Evolutionary conservation across 2,797 vertebrate species (phyloP), one percentile per base, ranked within the genome.

Genomic region (Acestrorhynchus altus): DNA sequence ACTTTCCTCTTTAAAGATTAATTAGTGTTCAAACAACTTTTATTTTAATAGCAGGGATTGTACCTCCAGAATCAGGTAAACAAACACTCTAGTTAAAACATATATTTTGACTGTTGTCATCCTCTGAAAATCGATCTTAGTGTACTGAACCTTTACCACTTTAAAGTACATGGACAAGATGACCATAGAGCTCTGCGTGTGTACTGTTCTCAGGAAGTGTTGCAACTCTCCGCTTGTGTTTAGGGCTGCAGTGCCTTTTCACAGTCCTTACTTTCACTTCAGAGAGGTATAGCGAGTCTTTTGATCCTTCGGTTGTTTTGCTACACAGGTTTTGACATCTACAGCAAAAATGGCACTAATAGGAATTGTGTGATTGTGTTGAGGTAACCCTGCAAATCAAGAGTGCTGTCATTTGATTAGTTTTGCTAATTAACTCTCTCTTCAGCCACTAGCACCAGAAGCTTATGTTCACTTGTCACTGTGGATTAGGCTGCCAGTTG

Each of bases 121-220:
- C 8, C 12, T 39, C n/a, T n/a, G n/a, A n/a, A n/a, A n/a, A n/a
- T n/a, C n/a, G n/a, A n/a, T n/a, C n/a, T n/a, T 35, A 35, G 31
- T 35, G 31, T 35, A 2, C 2, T 35, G 31, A 35, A 35, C 31
- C 31, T 6, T 35, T 35, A 35, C 31, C 31, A 35, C 18, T 51
- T 49, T 63, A 52, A 65, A 9, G 39, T 35, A 35, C 31, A 56
- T 70, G 59, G 42, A 42, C 72, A 46, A 42, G 56, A 60, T 71
- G 59, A 75, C 78, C 40, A 63, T 74, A 51, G 26, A 16, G 68
- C 8, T 2, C 39, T 47, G 39, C 52, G 4, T 8, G 26, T 46
- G 6, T 52, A 6, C 46, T 73, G n/a, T 54, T 77, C 49, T 74
- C 56, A 74, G 74, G 64, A 5, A 77, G 47, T 69, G 46, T 73